phyloP scores from a whole-genome alignment of 2,113 vertebrate genomes.

The Mohoua ochrocephala region DNA sequence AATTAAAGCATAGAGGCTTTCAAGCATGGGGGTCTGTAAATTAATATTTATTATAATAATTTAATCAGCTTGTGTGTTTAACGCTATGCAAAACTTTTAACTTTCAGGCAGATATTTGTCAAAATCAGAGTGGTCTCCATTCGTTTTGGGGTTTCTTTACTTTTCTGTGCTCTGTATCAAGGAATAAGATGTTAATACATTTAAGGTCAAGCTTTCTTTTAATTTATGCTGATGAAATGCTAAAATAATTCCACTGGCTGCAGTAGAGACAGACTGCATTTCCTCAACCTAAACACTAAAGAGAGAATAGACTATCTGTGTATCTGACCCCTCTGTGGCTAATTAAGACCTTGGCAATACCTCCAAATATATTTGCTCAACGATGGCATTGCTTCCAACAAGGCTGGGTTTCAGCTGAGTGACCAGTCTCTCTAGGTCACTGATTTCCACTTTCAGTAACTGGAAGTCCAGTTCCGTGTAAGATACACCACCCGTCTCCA shows the following conservation, averaged over 20 bases:
- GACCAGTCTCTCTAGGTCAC: conserved; percentile 70
- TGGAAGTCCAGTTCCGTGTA: conserved; percentile 73
- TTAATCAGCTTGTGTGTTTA: not conserved
- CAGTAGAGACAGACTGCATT: not conserved
- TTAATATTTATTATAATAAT: conserved; percentile 43
- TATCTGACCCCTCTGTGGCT: not conserved
- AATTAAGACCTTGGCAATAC: conserved; percentile 42
- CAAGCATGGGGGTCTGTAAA: not conserved
- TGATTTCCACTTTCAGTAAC: conserved; percentile 73
- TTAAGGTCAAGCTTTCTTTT: conserved; percentile 2
- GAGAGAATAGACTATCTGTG: not conserved
- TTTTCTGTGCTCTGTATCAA: not conserved
- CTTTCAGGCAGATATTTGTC: not conserved
- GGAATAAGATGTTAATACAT: not conserved
- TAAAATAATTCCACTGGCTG: not conserved
- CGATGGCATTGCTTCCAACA: conserved; percentile 57
- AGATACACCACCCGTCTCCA: conserved; percentile 71
- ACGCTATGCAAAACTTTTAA: not conserved
- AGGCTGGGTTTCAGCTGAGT: conserved; percentile 64
- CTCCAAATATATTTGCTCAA: conserved; percentile 73
- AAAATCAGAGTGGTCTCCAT: not conserved
- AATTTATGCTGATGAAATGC: conserved; percentile 9
- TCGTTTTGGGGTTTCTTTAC: not conserved
- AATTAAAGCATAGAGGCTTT: not conserved
- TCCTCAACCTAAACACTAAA: not conserved